Percentiles rank a stretch among this genome's conserved stretches.
These are phyloP conservation scores for Poeciliopsis infans DNA, from an alignment of 2,797 vertebrate species.

Conservation along the genomic window DNA sequence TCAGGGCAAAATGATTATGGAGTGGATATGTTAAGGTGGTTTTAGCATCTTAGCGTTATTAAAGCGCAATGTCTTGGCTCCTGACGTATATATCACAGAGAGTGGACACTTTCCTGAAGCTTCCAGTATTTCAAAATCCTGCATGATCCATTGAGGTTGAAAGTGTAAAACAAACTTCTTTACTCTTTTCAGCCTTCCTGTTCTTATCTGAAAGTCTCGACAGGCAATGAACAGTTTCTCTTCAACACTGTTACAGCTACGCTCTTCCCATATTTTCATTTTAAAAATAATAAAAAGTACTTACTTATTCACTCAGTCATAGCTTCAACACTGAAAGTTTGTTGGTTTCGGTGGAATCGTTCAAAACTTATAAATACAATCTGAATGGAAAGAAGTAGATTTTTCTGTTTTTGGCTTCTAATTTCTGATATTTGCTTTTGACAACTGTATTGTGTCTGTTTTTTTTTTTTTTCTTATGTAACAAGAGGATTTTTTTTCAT, in stretches of 20 bases:
- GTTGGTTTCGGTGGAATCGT: background rate
- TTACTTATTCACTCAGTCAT: background rate
- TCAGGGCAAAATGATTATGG: background rate
- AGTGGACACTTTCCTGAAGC: background rate
- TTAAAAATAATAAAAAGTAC: background rate
- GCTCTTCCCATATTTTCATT: background rate
- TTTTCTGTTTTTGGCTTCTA: background rate
- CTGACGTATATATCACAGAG: background rate
- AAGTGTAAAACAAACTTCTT: background rate
- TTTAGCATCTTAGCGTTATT: background rate
- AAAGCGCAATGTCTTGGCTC: background rate
- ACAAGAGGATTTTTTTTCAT: background rate
- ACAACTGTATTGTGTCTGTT: background rate
- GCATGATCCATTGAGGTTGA: background rate
- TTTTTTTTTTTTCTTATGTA: slow-evolving; percentile 4
- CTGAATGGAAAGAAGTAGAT: background rate
- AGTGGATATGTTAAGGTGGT: background rate
- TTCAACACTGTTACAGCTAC: background rate
- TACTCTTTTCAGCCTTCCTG: background rate
- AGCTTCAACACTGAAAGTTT: background rate
- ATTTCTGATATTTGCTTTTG: background rate
- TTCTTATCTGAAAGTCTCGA: background rate
- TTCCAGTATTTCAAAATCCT: background rate
- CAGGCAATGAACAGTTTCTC: background rate
- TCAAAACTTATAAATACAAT: background rate